These are phyloP conservation scores for Ditylenchus weischeri DNA, from an alignment of 2,888 invertebrate species.

Conservation along the genomic window DNA sequence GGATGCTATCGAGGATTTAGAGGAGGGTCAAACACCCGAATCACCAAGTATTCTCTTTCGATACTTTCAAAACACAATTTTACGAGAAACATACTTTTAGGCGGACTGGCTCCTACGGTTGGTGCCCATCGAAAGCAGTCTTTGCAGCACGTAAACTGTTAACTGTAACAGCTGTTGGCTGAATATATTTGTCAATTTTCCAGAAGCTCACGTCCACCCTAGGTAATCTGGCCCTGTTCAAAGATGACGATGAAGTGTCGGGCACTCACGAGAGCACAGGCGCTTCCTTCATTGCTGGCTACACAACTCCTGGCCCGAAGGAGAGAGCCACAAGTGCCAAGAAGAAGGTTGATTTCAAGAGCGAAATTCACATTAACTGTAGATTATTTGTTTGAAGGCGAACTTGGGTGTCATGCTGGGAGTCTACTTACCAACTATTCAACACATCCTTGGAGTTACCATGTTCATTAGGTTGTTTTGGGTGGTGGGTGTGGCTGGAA, in stretches of 20 bases:
- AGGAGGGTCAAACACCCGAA: slow-evolving; percentile 20
- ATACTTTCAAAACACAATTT: too few species aligned
- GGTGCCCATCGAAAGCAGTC: slow-evolving; percentile 33
- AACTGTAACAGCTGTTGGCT: background rate
- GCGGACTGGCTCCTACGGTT: slow-evolving; percentile 10
- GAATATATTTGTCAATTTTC: background rate
- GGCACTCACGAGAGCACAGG: slow-evolving; percentile 9
- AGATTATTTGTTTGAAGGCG: slow-evolving; percentile 64
- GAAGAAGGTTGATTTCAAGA: slow-evolving; percentile 40
- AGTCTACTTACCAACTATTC: slow-evolving; percentile 95
- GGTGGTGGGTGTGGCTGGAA: slow-evolving; percentile 68
- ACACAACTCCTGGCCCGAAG: slow-evolving; percentile 56
- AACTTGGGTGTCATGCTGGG: slow-evolving; percentile 97
- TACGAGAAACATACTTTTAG: too few species aligned
- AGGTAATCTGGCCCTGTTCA: slow-evolving; percentile 54
- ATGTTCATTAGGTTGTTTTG: slow-evolving; percentile 97
- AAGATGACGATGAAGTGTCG: slow-evolving; percentile 42
- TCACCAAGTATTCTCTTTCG: too few species aligned
- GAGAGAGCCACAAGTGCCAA: slow-evolving; percentile 53
- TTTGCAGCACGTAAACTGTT: slow-evolving; percentile 17
- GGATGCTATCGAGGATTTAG: slow-evolving; percentile 25
- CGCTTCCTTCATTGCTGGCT: slow-evolving; percentile 52
- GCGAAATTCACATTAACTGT: background rate
- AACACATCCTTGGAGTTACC: slow-evolving; percentile 99
- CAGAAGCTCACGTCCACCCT: slow-evolving; percentile 45